Evolutionary conservation across 2,888 invertebrate species (phyloP).

Genomic region (Helleia helle): DNA sequence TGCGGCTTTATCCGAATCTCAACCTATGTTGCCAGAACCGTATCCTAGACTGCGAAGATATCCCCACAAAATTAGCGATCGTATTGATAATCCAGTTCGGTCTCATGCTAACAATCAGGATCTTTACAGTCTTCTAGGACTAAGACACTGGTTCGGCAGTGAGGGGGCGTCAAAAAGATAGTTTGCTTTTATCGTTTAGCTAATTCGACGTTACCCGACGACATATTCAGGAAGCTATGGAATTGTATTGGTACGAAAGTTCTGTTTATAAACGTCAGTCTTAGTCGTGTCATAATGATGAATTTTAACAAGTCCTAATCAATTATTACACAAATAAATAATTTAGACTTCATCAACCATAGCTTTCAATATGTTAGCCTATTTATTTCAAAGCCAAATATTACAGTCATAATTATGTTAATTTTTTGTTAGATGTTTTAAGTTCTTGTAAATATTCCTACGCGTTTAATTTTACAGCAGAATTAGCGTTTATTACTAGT

Average conservation of each 20-base stretch:
- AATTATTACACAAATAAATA: conserved; percentile 10
- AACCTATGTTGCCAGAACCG: conserved; percentile 35
- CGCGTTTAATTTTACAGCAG: conserved; percentile 54
- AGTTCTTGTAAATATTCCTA: conserved; percentile 63
- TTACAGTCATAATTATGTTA: conserved; percentile 70
- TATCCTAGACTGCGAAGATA: conserved; percentile 44
- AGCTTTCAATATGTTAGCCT: conserved; percentile 68
- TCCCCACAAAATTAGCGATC: conserved; percentile 40
- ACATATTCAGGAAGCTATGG: conserved; percentile 69
- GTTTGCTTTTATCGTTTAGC: conserved; percentile 40
- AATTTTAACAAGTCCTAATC: neutral
- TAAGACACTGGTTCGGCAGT: conserved; percentile 66
- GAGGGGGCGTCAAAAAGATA: conserved; percentile 66
- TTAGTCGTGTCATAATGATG: too few species aligned
- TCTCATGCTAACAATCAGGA: conserved; percentile 48
- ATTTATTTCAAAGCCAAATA: conserved; percentile 74
- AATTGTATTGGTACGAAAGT: conserved; percentile 14
- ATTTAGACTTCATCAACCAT: conserved; percentile 39
- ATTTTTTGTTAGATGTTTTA: conserved; percentile 58
- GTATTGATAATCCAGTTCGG: conserved; percentile 38
- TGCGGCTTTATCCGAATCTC: conserved; percentile 27
- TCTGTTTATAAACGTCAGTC: conserved; percentile 12
- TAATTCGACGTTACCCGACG: conserved; percentile 71
- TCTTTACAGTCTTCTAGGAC: conserved; percentile 58
- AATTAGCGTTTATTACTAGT: conserved; percentile 51